Evolutionary conservation across 2,113 vertebrate genomes (phyloP).

Genomic region (Myiozetetes cayanensis): DNA sequence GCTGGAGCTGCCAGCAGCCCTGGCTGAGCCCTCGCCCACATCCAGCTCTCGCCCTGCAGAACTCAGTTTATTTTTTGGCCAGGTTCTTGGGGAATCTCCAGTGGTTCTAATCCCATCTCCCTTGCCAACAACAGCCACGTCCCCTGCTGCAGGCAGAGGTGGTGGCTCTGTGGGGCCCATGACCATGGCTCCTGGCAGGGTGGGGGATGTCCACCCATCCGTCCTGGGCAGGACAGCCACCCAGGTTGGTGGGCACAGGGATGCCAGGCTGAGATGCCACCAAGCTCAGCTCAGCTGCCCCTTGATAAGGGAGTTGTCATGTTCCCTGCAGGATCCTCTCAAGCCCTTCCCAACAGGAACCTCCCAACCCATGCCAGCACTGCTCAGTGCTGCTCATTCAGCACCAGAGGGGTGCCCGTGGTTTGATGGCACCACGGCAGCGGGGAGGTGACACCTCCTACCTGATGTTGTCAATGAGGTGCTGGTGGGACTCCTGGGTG

Average conservation of each 20-base stretch:
- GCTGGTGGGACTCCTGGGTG: conserved; percentile 79
- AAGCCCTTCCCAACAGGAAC: neutral
- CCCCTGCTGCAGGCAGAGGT: neutral
- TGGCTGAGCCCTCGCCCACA: accelerated
- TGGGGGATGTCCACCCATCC: accelerated
- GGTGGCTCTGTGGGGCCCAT: neutral
- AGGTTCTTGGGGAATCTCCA: neutral
- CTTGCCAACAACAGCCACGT: accelerated
- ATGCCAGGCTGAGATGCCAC: neutral
- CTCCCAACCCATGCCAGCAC: accelerated
- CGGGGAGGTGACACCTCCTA: neutral
- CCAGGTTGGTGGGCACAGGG: neutral
- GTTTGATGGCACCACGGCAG: neutral
- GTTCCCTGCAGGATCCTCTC: neutral
- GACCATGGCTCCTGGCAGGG: neutral
- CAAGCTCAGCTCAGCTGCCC: neutral
- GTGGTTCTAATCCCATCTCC: neutral
- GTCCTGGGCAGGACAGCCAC: neutral
- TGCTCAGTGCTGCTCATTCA: accelerated
- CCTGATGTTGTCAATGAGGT: conserved; percentile 92
- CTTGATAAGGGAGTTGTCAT: neutral
- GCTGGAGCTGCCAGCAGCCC: neutral
- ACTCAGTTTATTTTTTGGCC: neutral
- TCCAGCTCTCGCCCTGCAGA: neutral
- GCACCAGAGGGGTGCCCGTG: neutral